A percentile compares a stretch with the other conserved stretches of the same genome.
These are phyloP conservation scores for Trematocara marginatum DNA, from an alignment of 2,113 vertebrate species.

Conservation along the genomic window DNA sequence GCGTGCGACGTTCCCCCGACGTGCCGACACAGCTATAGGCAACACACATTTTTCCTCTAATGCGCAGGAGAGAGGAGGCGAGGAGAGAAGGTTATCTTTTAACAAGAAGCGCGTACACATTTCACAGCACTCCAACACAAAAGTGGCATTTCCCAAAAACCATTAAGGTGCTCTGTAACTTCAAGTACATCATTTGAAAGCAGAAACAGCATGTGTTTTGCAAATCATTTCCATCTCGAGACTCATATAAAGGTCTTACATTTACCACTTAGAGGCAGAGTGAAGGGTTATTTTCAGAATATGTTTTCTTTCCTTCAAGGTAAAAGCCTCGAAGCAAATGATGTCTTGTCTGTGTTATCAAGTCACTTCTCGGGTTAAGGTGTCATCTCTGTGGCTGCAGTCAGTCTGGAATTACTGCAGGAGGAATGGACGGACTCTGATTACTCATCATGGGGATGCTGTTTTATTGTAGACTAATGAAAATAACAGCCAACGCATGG, in stretches of 20 bases:
- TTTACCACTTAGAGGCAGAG: conserved; percentile 24
- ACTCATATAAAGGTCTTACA: conserved; percentile 21
- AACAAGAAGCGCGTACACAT: conserved; percentile 1
- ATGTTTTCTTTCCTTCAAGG: not conserved
- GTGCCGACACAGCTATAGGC: not conserved
- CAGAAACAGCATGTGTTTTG: conserved; percentile 4
- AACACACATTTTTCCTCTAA: conserved; percentile 6
- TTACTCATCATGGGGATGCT: not conserved
- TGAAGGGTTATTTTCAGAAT: conserved; percentile 27
- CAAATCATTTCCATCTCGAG: conserved; percentile 17
- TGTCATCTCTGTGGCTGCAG: not conserved
- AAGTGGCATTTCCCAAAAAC: conserved; percentile 24
- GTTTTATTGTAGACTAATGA: not conserved
- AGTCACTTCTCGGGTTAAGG: not conserved
- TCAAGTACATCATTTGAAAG: conserved; percentile 34
- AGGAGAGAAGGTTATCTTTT: conserved; percentile 33
- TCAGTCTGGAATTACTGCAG: not conserved
- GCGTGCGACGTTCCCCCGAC: not conserved
- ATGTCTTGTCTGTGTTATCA: conserved; percentile 4
- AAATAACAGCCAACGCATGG: not conserved
- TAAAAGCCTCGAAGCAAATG: conserved; percentile 31
- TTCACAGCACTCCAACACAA: conserved; percentile 13
- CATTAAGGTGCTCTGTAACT: conserved; percentile 21
- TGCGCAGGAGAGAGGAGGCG: not conserved
- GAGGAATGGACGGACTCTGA: not conserved